Percentiles rank a stretch among this genome's conserved stretches.
Evolutionary conservation across 2,113 vertebrate species (phyloP).

Genomic region (Notarius quadriscutis): DNA sequence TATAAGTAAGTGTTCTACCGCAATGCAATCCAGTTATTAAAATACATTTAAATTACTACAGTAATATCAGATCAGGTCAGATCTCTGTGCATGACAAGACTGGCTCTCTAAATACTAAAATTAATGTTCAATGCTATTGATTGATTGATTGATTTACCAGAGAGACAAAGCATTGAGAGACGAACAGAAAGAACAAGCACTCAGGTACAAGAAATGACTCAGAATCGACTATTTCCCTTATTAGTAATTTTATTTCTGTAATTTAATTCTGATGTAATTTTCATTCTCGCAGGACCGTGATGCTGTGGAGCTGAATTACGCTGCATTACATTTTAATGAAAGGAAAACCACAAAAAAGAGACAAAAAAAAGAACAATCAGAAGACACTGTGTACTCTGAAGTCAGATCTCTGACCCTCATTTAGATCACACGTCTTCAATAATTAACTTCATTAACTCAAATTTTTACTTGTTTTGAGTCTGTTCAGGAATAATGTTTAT

Average conservation of each 20-base stretch:
- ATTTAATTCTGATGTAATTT: not conserved
- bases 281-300: not conserved
- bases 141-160: not conserved
- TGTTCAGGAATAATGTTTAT: too few species aligned
- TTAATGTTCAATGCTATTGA: too few species aligned
- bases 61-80: too few species aligned
- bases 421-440: not conserved
- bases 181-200: not conserved
- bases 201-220: not conserved
- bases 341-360: not conserved
- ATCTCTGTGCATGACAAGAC: too few species aligned
- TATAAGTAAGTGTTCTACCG: too few species aligned
- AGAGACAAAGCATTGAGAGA: not conserved
- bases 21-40: too few species aligned
- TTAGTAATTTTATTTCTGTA: not conserved
- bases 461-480: too few species aligned
- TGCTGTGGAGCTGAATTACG: not conserved
- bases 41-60: too few species aligned
- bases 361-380: not conserved
- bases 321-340: not conserved
- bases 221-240: not conserved
- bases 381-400: conserved; percentile 27
- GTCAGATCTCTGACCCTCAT: not conserved
- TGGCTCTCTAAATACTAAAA: too few species aligned
- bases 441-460: too few species aligned